A percentile compares a stretch with the other conserved stretches of the same genome.
Evolutionary conservation across 2,113 vertebrate species (phyloP).

Genomic region (Prietella phreatophila): DNA sequence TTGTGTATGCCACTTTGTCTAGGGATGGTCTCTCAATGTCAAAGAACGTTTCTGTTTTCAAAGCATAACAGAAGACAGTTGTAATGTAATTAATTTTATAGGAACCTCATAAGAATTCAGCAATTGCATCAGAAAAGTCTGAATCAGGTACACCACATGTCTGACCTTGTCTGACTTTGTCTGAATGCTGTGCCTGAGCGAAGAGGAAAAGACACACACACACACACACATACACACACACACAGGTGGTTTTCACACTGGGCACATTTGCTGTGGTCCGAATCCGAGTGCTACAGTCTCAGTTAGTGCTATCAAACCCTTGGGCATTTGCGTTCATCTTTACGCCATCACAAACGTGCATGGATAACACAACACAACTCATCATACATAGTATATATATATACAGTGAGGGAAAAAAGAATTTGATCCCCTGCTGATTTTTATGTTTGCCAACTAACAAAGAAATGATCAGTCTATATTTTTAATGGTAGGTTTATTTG

Average conservation of each 20-base stretch:
- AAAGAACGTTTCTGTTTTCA: neutral
- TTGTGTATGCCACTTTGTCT: slow-evolving; percentile 4
- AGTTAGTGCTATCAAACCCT: too few species aligned
- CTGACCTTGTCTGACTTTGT: slow-evolving; percentile 43
- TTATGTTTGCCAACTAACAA: too few species aligned
- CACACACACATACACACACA: neutral
- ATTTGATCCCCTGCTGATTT: too few species aligned
- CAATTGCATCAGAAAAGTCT: neutral
- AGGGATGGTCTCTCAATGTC: slow-evolving; percentile 18
- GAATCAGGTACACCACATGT: slow-evolving; percentile 2
- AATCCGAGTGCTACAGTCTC: too few species aligned
- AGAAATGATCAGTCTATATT: too few species aligned
- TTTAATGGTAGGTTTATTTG: too few species aligned
- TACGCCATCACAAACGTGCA: too few species aligned
- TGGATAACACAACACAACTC: too few species aligned
- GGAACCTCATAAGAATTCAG: neutral
- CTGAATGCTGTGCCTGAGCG: neutral
- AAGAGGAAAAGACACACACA: neutral
- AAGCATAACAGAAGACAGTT: slow-evolving; percentile 15
- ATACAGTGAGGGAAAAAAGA: too few species aligned
- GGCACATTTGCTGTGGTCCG: too few species aligned
- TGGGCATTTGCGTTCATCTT: too few species aligned
- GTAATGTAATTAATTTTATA: slow-evolving; percentile 30
- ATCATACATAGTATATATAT: too few species aligned
- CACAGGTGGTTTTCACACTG: neutral